phyloP scores from a whole-genome alignment of 1,140 invertebrate genomes.

The Leptonema lineaticorne region DNA sequence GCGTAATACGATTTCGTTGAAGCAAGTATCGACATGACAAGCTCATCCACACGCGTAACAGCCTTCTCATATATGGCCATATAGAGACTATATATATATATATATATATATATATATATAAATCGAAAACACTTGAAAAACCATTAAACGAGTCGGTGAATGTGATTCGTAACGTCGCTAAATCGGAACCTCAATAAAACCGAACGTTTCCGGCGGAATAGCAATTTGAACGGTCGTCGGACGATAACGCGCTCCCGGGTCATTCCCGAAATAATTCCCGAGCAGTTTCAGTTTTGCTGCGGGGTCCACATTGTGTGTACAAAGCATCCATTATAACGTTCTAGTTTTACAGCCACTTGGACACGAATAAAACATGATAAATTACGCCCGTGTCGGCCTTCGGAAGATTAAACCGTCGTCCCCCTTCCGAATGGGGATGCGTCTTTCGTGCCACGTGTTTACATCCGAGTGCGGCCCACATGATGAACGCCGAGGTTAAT shows the following conservation, averaged over 20 bases:
- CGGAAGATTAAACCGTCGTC: not conserved
- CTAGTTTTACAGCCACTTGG: slow-evolving; percentile 18
- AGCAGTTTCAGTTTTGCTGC: not conserved
- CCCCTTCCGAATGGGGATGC: not conserved
- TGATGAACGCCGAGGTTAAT: slow-evolving; percentile 28
- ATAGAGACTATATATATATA: too few species aligned
- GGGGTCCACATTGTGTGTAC: not conserved
- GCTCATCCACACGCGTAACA: too few species aligned
- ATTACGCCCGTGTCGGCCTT: slow-evolving; percentile 7
- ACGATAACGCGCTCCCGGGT: too few species aligned
- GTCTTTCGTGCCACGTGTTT: slow-evolving; percentile 19
- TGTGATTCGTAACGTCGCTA: not conserved
- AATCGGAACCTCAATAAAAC: not conserved
- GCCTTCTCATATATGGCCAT: too few species aligned
- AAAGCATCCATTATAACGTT: slow-evolving; percentile 11
- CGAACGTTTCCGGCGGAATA: too few species aligned
- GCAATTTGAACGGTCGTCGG: not conserved
- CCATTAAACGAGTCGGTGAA: too few species aligned
- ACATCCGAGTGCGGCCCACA: slow-evolving; percentile 22
- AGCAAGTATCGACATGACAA: too few species aligned
- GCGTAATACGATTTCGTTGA: too few species aligned
- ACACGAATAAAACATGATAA: slow-evolving; percentile 32
- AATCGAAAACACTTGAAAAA: too few species aligned
- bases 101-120: too few species aligned
- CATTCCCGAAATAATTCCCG: slow-evolving; percentile 4